phyloP scores from a whole-genome alignment of 2,797 vertebrate genomes.

The Serranus cabrilla region DNA sequence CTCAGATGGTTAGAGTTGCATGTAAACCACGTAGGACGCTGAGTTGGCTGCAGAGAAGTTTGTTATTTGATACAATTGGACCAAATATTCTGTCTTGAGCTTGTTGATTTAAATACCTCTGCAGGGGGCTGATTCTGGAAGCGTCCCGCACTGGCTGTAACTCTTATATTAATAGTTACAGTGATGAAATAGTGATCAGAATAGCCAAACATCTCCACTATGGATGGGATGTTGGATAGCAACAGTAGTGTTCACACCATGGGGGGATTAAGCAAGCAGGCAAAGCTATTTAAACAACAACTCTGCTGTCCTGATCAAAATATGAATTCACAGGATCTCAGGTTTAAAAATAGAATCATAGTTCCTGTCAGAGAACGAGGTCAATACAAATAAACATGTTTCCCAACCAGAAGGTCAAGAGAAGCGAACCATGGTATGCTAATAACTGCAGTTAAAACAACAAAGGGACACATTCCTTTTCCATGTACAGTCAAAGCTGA shows the following conservation, averaged over 20 bases:
- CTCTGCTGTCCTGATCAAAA: slow-evolving; percentile 30
- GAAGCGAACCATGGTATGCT: slow-evolving; percentile 24
- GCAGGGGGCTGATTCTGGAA: background rate
- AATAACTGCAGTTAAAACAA: background rate
- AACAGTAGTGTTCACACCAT: slow-evolving; percentile 20
- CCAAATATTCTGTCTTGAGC: background rate
- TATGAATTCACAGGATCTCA: slow-evolving; percentile 39
- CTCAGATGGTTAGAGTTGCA: slow-evolving; percentile 48
- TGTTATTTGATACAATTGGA: slow-evolving; percentile 25
- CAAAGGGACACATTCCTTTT: slow-evolving; percentile 21
- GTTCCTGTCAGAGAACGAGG: background rate
- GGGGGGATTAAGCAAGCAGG: background rate
- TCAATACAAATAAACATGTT: slow-evolving; percentile 48
- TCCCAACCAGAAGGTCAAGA: slow-evolving; percentile 36
- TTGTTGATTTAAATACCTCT: slow-evolving; percentile 44
- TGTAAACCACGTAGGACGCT: slow-evolving; percentile 39
- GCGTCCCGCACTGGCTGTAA: slow-evolving; percentile 2
- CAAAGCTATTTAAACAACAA: slow-evolving; percentile 31
- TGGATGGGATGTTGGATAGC: slow-evolving; percentile 25
- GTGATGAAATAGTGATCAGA: slow-evolving; percentile 40
- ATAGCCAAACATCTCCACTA: slow-evolving; percentile 14
- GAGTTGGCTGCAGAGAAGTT: slow-evolving; percentile 6
- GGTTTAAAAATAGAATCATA: slow-evolving; percentile 40
- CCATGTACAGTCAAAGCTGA: slow-evolving; percentile 11
- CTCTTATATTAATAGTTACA: slow-evolving; percentile 24